A percentile compares a stretch with the other conserved stretches of the same genome.
These are phyloP conservation scores for Hybos culiciformis DNA, from an alignment of 2,888 invertebrate genomes.

Conservation along the genomic window DNA sequence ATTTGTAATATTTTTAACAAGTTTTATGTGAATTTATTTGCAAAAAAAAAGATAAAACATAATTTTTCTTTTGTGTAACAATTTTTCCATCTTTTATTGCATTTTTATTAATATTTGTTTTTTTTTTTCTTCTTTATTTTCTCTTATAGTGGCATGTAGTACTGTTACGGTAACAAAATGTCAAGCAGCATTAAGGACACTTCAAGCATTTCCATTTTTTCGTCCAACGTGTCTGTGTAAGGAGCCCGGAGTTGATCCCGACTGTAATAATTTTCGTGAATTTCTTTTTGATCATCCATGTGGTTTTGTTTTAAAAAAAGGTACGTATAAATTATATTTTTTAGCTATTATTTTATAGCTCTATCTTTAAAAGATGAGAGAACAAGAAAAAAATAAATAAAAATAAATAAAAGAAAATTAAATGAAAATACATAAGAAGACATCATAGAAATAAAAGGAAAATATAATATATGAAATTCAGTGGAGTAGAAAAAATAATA, in stretches of 20 bases:
- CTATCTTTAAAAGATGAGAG: no score
- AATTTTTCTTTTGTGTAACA: no score
- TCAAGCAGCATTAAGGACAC: conserved; percentile 75
- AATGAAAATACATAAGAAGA: no score
- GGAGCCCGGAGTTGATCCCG: conserved; percentile 79
- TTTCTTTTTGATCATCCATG: conserved; percentile 90
- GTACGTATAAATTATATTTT: conserved; percentile 45
- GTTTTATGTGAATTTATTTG: no score
- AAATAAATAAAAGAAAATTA: no score
- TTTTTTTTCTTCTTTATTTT: conserved; percentile 11
- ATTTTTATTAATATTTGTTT: neutral
- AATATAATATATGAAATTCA: no score
- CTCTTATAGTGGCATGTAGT: conserved; percentile 72
- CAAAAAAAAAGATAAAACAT: no score
- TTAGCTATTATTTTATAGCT: no score
- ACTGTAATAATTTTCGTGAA: conserved; percentile 85
- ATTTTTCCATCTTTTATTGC: neutral
- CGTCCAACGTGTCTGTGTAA: conserved; percentile 85
- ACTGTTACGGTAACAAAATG: conserved; percentile 88
- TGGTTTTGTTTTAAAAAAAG: conserved; percentile 79
- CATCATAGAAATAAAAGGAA: no score
- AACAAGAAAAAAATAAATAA: no score
- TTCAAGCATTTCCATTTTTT: conserved; percentile 87
- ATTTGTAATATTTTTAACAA: no score
- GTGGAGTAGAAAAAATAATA: no score